phyloP scores from a whole-genome alignment of 2,888 invertebrate genomes.

The Drosophila ustulata region DNA sequence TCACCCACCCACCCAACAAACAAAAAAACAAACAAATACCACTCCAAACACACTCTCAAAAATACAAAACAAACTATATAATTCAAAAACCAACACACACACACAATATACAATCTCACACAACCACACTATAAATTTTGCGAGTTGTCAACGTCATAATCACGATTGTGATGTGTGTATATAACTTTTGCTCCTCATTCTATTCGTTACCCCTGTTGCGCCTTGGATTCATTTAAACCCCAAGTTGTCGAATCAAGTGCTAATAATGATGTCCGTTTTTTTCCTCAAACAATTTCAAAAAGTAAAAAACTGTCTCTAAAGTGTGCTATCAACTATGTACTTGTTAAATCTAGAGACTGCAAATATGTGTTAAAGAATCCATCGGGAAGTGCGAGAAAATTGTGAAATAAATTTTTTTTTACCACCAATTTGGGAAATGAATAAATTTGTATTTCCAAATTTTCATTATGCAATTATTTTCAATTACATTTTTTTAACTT shows the following conservation, averaged over 20 bases:
- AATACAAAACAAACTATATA: too few species aligned
- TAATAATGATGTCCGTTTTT: background rate
- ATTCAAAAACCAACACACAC: constrained; percentile 1
- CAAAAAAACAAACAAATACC: constrained; percentile 26
- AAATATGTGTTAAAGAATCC: too few species aligned
- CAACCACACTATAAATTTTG: constrained; percentile 6
- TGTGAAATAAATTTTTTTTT: background rate
- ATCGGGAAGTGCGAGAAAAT: too few species aligned
- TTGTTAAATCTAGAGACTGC: too few species aligned
- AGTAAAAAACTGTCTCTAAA: too few species aligned
- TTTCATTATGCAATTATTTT: too few species aligned
- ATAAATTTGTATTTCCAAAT: too few species aligned
- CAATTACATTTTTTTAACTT: too few species aligned
- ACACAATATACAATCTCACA: constrained; percentile 1
- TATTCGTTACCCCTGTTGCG: background rate
- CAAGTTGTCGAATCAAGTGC: background rate
- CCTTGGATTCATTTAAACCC: background rate
- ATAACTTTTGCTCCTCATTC: constrained; percentile 1
- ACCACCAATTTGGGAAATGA: too few species aligned
- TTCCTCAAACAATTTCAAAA: too few species aligned
- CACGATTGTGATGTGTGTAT: constrained; percentile 12
- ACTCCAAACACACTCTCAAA: constrained; percentile 16
- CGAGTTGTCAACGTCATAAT: constrained; percentile 12
- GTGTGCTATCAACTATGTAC: too few species aligned
- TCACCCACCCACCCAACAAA: constrained; percentile 54